Base-by-base conservation (phyloP, 1,140 invertebrate genomes). In the Thaumetopoea pityocampa region DNA sequence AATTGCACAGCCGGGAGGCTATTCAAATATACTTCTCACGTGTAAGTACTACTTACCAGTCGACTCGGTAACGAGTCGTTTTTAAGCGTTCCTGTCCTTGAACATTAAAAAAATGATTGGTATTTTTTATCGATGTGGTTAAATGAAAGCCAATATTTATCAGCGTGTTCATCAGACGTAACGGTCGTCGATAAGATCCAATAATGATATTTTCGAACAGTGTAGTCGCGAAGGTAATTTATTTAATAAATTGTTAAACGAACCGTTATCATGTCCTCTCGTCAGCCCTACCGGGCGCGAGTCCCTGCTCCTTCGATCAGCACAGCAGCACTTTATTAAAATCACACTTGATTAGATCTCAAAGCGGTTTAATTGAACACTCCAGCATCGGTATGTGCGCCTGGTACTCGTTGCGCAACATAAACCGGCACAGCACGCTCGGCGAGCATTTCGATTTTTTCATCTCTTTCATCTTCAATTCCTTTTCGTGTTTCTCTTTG, bases 291-390 rank as follows among this genome's bases (percentile, higher is more conserved):
- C 35, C 20, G 19, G 24, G n/a, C 49, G 67, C 55, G 11, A 16
- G 37, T 32, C 40, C 37, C 46, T 36, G 11, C 5, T 44, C 45
- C 54, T 45, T 66, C 56, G 27, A 41, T 32, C 28, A 23, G 37
- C n/a, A 59, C 54, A 58, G 49, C 61, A 61, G 60, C 58, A 63
- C 56, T 66, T 66, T 70, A 74, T 72, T 74, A 74, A 68, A 77
- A 77, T 74, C 66, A 67, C 67, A 69, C 67, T 74, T 73, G 73
- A 77, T 77, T 71, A 74, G 57, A 72, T 78, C 65, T 67, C 51
- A 46, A 59, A 38, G 63, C 56, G 49, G 56, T 69, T 71, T 70
- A 74, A 74, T 73, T 80, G 68, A 65, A 66, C 57, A 63, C 66
- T 64, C 57, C 56, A 43, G 35, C 46, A 29, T 54, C 41, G 55